Conservation (phyloP, 2,113 vertebrate genomes). For the Melanocharis versteri region DNA sequence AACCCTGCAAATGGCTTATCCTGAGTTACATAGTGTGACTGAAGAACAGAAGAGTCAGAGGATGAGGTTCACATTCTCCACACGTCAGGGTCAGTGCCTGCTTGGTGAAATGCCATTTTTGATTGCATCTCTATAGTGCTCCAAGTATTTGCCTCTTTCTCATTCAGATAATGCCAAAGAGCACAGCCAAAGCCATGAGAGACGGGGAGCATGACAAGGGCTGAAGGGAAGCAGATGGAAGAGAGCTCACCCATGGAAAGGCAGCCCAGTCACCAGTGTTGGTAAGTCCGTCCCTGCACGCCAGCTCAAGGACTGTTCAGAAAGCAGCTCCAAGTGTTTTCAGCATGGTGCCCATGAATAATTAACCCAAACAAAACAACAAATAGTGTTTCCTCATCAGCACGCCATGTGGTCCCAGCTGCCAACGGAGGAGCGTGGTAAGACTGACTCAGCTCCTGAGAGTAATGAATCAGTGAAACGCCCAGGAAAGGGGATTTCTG, state of each 20-base stretch:
- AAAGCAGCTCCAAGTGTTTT: neutral
- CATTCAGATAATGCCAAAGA: slow-evolving; percentile 40
- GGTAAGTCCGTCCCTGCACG: neutral
- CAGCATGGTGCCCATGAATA: neutral
- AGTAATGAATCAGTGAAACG: neutral
- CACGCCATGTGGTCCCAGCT: neutral
- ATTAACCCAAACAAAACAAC: slow-evolving; percentile 6
- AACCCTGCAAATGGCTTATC: neutral
- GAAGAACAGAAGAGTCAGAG: neutral
- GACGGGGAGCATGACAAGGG: neutral
- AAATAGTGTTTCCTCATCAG: neutral
- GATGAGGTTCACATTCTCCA: neutral
- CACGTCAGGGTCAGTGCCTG: neutral
- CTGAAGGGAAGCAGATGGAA: slow-evolving; percentile 40
- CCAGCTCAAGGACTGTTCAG: neutral
- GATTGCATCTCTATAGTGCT: neutral
- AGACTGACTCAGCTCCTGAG: neutral
- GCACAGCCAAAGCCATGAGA: neutral
- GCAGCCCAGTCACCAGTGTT: neutral
- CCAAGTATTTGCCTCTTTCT: neutral
- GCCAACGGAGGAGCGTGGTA: neutral
- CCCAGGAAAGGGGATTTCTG: neutral
- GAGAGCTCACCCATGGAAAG: neutral
- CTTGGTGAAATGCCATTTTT: neutral
- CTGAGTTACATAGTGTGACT: neutral